Evolutionary conservation across 2,888 invertebrate species (phyloP).

Genomic region (Choristoneura rosaceana): DNA sequence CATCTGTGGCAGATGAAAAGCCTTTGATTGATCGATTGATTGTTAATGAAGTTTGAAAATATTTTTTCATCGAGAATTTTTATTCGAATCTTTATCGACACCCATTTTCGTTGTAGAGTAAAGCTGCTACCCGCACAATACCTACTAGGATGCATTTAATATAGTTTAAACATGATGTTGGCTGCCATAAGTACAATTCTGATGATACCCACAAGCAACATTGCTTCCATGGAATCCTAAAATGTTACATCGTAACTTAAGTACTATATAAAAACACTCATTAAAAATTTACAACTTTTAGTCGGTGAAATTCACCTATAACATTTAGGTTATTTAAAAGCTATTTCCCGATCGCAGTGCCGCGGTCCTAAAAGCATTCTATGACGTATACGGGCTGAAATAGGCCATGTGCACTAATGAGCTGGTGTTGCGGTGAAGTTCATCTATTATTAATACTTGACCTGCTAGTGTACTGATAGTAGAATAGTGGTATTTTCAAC

Average conservation of each 20-base stretch:
- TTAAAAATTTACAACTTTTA: slow-evolving; percentile 62
- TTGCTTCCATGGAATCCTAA: slow-evolving; percentile 51
- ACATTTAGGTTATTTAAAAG: slow-evolving; percentile 60
- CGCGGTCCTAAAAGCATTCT: slow-evolving; percentile 56
- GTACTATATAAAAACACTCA: slow-evolving; percentile 62
- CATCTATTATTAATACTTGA: slow-evolving; percentile 44
- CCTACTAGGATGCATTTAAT: too few species aligned
- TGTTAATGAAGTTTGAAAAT: too few species aligned
- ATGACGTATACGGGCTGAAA: slow-evolving; percentile 56
- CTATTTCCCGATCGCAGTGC: slow-evolving; percentile 52
- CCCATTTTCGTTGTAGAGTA: too few species aligned
- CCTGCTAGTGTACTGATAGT: slow-evolving; percentile 27
- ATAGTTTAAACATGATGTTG: too few species aligned
- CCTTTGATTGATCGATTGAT: too few species aligned
- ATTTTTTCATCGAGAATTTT: too few species aligned
- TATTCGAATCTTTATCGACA: too few species aligned
- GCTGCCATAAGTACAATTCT: neutral
- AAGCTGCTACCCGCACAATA: too few species aligned
- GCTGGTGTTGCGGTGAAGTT: slow-evolving; percentile 42
- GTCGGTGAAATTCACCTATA: slow-evolving; percentile 56
- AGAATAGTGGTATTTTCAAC: slow-evolving; percentile 17
- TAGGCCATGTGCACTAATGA: slow-evolving; percentile 47
- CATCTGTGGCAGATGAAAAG: too few species aligned
- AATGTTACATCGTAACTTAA: slow-evolving; percentile 52
- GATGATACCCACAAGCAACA: neutral